phyloP scores from a whole-genome alignment of 2,113 vertebrate genomes.

The Lonchura striata region DNA sequence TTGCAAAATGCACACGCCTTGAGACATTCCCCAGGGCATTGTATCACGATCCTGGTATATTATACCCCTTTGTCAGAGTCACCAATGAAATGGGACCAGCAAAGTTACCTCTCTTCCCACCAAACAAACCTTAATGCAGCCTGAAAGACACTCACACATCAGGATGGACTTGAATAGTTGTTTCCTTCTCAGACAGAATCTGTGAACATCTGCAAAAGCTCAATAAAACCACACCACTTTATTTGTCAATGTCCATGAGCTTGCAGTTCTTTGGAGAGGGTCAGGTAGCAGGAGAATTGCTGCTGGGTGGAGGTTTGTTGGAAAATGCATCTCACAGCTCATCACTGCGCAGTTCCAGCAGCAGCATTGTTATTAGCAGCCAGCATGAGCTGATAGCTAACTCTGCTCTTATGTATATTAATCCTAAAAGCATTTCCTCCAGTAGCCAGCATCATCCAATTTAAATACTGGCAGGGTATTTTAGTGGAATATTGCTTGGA shows the following conservation, averaged over 20 bases:
- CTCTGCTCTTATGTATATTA: not conserved
- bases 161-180: not conserved
- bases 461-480: not conserved
- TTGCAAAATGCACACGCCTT: not conserved
- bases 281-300: not conserved
- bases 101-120: not conserved
- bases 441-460: not conserved
- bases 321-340: not conserved
- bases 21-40: not conserved
- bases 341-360: not conserved
- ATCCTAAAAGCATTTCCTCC: not conserved
- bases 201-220: not conserved
- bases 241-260: not conserved
- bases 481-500: not conserved
- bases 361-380: not conserved
- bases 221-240: not conserved
- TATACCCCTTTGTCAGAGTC: not conserved
- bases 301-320: not conserved
- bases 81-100: not conserved
- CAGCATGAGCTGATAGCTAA: not conserved
- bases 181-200: not conserved
- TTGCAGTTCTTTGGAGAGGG: not conserved
- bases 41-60: not conserved
- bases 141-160: not conserved
- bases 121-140: rapidly evolving